Percentiles rank a stretch among this genome's conserved stretches.
These are phyloP conservation scores for Athalia circularis DNA, from an alignment of 2,888 invertebrate genomes.

Conservation along the genomic window DNA sequence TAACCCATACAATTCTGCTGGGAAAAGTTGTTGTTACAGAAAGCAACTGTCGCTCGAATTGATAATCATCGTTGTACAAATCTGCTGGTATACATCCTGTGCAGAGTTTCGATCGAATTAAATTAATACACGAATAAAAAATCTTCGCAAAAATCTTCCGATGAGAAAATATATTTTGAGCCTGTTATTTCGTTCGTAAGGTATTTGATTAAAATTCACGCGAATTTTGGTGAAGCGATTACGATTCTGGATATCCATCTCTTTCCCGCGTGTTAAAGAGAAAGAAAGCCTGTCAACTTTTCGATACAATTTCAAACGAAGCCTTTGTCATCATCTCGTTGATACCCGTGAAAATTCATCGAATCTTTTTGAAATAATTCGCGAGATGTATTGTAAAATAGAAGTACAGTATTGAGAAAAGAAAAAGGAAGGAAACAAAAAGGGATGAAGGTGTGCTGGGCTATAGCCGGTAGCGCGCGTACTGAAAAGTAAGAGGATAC, in stretches of 20 bases:
- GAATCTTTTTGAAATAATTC: conserved; percentile 56
- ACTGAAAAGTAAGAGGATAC: conserved; percentile 49
- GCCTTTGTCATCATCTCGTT: conserved; percentile 38
- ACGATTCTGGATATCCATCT: too few relatives aligned
- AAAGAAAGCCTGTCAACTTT: too few relatives aligned
- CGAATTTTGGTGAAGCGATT: too few relatives aligned
- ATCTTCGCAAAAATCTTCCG: too few relatives aligned
- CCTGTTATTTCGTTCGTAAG: too few relatives aligned
- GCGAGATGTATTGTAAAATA: conserved; percentile 42
- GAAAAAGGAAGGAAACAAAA: neutral
- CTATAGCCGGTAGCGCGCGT: conserved; percentile 1
- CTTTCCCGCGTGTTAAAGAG: too few relatives aligned
- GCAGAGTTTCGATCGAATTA: too few relatives aligned
- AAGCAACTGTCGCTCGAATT: neutral
- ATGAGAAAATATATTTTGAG: too few relatives aligned
- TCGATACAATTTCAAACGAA: conserved; percentile 13
- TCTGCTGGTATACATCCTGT: neutral
- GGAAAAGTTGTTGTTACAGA: neutral
- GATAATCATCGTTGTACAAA: neutral
- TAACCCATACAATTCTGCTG: too few relatives aligned
- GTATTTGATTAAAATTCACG: too few relatives aligned
- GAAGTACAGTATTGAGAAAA: neutral
- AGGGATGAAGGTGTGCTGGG: conserved; percentile 30
- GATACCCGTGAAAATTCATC: conserved; percentile 61
- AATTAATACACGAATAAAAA: too few relatives aligned